phyloP scores from a whole-genome alignment of 2,888 invertebrate genomes.

The Icerya purchasi region DNA sequence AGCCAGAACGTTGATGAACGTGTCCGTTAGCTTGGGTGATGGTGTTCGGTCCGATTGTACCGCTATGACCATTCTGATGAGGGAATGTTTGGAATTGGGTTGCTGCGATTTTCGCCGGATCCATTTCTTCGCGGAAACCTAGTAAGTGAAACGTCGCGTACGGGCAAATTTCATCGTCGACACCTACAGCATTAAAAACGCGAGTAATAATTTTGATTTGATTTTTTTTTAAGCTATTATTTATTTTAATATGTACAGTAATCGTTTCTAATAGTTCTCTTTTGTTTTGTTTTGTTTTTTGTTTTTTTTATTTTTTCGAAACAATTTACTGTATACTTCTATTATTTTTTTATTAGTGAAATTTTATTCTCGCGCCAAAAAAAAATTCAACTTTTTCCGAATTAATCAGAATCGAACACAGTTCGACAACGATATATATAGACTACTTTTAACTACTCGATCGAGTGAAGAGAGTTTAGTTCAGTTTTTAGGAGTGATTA shows the following conservation, averaged over 20 bases:
- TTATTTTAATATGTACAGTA: no score
- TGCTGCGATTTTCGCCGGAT: slow-evolving; percentile 51
- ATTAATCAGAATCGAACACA: neutral
- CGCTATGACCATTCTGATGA: slow-evolving; percentile 48
- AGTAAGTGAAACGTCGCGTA: slow-evolving; percentile 90
- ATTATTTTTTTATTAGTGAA: no score
- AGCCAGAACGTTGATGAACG: slow-evolving; percentile 62
- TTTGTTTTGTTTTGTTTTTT: no score
- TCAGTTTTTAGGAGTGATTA: no score
- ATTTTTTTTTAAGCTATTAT: no score
- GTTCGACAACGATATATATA: neutral
- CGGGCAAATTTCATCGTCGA: slow-evolving; percentile 90
- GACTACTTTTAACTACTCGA: no score
- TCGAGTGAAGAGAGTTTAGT: no score
- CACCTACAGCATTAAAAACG: slow-evolving; percentile 29
- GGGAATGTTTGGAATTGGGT: slow-evolving; percentile 76
- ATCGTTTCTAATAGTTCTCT: no score
- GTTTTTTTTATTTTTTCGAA: no score
- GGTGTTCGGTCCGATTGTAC: slow-evolving; percentile 61
- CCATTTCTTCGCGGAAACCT: slow-evolving; percentile 89
- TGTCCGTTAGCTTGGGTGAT: slow-evolving; percentile 38
- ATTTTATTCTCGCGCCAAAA: no score
- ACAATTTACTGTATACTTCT: no score
- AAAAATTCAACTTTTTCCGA: neutral
- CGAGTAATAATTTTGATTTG: no score